Evolutionary conservation across 2,797 vertebrate species (phyloP).

Genomic region (Hypotaenidia philippensis): DNA sequence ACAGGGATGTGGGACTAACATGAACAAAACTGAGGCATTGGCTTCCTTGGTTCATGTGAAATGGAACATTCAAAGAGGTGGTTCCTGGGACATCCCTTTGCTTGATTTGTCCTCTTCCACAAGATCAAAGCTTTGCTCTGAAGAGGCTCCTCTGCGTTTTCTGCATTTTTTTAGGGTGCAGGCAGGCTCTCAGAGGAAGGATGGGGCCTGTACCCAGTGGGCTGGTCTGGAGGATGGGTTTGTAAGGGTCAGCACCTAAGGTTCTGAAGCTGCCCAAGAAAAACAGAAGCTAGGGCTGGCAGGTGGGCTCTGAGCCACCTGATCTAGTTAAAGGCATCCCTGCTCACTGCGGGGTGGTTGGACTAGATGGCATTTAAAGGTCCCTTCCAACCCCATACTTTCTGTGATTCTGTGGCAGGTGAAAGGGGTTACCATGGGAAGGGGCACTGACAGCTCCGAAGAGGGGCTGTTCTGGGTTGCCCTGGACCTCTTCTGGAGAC

Average conservation of each 20-base stretch:
- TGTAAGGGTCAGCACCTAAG: not conserved
- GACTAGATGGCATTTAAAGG: too few species aligned
- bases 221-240: not conserved
- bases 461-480: not conserved
- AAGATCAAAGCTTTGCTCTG: not conserved
- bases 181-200: not conserved
- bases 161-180: not conserved
- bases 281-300: not conserved
- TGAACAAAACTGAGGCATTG: accelerated
- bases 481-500: not conserved
- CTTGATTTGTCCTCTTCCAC: not conserved
- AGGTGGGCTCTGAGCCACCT: not conserved
- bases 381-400: too few species aligned
- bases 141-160: not conserved
- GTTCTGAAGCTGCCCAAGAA: not conserved
- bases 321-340: too few species aligned
- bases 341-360: too few species aligned
- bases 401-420: not conserved
- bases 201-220: not conserved
- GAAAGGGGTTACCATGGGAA: not conserved
- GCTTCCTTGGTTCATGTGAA: not conserved
- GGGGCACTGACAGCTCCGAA: not conserved
- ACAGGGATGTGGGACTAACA: accelerated
- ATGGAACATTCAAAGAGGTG: not conserved
- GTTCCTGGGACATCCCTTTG: not conserved